Evolutionary conservation across 2,888 invertebrate genomes (phyloP).

Genomic region (Athripsodes cinereus): DNA sequence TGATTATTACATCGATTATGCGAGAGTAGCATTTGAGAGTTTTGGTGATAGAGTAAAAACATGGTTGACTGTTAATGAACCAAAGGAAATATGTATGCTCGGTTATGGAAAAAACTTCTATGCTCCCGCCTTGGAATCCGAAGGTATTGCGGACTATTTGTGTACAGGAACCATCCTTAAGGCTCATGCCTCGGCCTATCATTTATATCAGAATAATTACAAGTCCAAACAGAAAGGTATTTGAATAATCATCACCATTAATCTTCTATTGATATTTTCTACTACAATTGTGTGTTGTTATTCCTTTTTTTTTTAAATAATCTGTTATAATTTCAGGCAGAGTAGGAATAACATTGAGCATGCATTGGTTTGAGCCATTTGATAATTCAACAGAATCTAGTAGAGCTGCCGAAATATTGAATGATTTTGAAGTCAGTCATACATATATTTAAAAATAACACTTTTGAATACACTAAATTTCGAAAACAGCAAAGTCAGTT

Average conservation of each 20-base stretch:
- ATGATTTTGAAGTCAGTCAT: slow-evolving; percentile 12
- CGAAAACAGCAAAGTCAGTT: no score
- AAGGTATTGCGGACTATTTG: slow-evolving; percentile 55
- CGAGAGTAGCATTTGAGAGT: slow-evolving; percentile 37
- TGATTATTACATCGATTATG: slow-evolving; percentile 51
- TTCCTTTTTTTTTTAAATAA: background rate
- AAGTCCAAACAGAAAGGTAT: slow-evolving; percentile 32
- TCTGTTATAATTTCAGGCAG: slow-evolving; percentile 7
- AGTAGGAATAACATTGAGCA: slow-evolving; percentile 14
- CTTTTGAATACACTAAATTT: no score
- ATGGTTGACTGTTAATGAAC: slow-evolving; percentile 65
- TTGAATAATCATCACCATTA: background rate
- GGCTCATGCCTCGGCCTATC: slow-evolving; percentile 60
- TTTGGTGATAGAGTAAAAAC: slow-evolving; percentile 45
- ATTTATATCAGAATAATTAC: slow-evolving; percentile 49
- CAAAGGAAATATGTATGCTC: slow-evolving; percentile 41
- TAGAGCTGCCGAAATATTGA: slow-evolving; percentile 6
- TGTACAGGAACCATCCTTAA: slow-evolving; percentile 57
- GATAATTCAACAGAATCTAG: slow-evolving; percentile 3
- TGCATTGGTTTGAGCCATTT: slow-evolving; percentile 8
- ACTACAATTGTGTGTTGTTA: background rate
- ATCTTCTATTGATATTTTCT: background rate
- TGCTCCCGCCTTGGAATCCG: slow-evolving; percentile 46
- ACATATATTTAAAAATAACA: no score
- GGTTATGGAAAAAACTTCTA: slow-evolving; percentile 44